Base-by-base conservation (phyloP, 2,113 vertebrate species). In the Willisornis vidua region DNA sequence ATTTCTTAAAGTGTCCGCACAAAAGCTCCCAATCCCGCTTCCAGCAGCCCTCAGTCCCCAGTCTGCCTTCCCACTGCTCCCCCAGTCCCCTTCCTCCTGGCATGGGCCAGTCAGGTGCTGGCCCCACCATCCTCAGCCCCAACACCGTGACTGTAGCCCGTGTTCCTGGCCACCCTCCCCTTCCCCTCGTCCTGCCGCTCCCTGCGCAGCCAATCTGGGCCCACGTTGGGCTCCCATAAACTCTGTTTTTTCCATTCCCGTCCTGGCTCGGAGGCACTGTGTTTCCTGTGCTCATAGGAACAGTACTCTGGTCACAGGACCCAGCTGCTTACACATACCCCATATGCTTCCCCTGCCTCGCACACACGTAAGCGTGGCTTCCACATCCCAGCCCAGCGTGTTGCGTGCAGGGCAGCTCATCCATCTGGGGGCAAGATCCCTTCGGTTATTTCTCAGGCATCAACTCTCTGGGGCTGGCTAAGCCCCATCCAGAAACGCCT, bases 1-100 rank as follows among this genome's bases (percentile, higher is more conserved):
- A 97, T 96, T 97, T 98, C 97, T 97, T 96, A 96, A 97, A 98
- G 97, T 88, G 97, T 98, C 96, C 97, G 94, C 90, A 57, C 95
- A 97, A 93, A 98, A 96, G 97, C 97, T 97, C 92, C 92, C 54
- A 4, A 87, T 96, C 97, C 96, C 29, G 5, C 92, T 97, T 96
- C 94, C 90, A 54, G 88, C 96, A 96, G 61, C 26, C 31, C 86
- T 26, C 52, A 33, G 33, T 85, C 94, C 76, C 26, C 7, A 41
- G 54, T 76, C 82, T 95, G 57, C 85, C 88, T 43, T 88, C 85
- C 77, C 23, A 1, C 48, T 8, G 33, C 89, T 19, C 33, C 54
- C n/a, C 19, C 0, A 19, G 0, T 73, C 73, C 81, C 41, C 49
- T 87, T 87, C 71, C 37, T 75, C 33, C 54, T 7, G 6, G 28